Base-by-base conservation (phyloP, 2,888 invertebrate species). In the Loripinus fragilis region DNA sequence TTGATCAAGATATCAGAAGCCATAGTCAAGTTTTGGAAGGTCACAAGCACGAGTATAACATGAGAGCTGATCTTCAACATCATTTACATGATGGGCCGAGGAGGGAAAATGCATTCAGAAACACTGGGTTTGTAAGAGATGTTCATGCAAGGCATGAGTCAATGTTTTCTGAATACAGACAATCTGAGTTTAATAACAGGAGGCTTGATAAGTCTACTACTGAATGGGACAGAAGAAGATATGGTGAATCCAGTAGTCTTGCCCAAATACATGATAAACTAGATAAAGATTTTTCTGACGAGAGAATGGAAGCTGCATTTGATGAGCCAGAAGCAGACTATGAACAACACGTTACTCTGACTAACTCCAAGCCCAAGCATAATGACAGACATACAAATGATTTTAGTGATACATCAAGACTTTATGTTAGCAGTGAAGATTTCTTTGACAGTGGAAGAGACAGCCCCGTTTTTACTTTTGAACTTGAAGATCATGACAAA, bases 321-420 rank as follows among this genome's bases (percentile, higher is more conserved):
- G 60, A 60, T 60, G 60, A 60, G 23, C 60, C 60, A 33, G 3
- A 10, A 33, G 28, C 60, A 12, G 60, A 60, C 33, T 60, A 60
- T 60, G 60, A 23, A 5, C 5, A 10, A 25, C 25, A n/a, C n/a
- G n/a, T n/a, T n/a, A 55, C n/a, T n/a, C 33, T 10, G 17, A 17
- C 10, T 60, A 8, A 5, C 3, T 1, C 1, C 17, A 33, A 33
- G 33, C 17, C 20, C 3, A 60, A 3, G 20, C 17, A 30, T 17
- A 28, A 3, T 10, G 38, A 8, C 38, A 38, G 12, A 38, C 38
- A 38, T 38, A 8, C 38, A 8, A 38, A 8, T 38, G 12, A 38
- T 38, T 52, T 25, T 25, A 8, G 25, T 25, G 52, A 52, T 5
- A 52, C 7, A 15, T 25, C 25, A 25, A 52, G 7, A 52, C 52